phyloP scores from a whole-genome alignment of 2,797 vertebrate genomes.

The Sciurus carolinensis region DNA sequence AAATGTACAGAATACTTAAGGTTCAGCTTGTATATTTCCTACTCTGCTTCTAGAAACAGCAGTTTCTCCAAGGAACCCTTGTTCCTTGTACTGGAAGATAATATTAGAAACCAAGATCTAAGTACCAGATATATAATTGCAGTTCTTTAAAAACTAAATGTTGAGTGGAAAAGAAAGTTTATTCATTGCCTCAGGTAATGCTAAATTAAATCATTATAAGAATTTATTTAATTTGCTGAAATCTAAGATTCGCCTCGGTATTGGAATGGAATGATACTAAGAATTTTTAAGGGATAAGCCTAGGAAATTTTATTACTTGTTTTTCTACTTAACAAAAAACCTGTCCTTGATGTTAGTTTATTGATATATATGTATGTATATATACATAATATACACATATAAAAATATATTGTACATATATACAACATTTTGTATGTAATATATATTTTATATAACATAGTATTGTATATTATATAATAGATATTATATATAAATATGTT shows the following conservation, averaged over 20 bases:
- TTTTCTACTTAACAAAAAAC: not conserved
- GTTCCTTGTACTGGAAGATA: constrained; percentile 35
- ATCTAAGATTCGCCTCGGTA: constrained; percentile 40
- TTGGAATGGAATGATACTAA: constrained; percentile 26
- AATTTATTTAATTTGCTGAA: constrained; percentile 30
- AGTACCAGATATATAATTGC: not conserved
- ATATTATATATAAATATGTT: too few species aligned
- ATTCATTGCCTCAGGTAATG: not conserved
- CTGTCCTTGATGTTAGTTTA: constrained; percentile 22
- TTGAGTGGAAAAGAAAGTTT: constrained; percentile 8
- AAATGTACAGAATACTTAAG: not conserved
- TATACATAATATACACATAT: too few species aligned
- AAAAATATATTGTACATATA: too few species aligned
- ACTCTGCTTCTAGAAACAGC: not conserved
- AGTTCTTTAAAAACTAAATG: constrained; percentile 48
- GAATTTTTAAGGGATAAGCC: constrained; percentile 57
- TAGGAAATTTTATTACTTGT: constrained; percentile 44
- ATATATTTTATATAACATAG: too few species aligned
- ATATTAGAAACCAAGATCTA: constrained; percentile 38
- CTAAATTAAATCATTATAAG: constrained; percentile 43
- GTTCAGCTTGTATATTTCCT: constrained; percentile 3
- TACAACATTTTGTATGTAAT: too few species aligned
- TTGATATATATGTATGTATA: not conserved
- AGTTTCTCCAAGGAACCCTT: not conserved
- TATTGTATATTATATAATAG: too few species aligned